Evolutionary conservation across 2,888 invertebrate species (phyloP).

Genomic region (Trissoscelio sp.): DNA sequence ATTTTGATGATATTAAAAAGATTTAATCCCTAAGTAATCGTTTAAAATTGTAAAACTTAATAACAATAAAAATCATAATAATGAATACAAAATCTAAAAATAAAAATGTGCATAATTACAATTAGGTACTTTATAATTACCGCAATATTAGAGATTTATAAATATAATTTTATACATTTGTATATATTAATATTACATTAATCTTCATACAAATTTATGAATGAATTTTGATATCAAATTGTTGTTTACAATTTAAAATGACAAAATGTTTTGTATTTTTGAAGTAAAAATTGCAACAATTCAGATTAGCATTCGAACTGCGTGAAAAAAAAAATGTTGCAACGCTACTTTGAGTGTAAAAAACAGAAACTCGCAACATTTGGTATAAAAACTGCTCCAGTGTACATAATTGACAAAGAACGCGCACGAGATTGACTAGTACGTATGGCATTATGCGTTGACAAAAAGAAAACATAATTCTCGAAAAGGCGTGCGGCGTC

Average conservation of each 20-base stretch:
- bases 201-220: too few species aligned
- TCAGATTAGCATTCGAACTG: neutral
- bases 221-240: neutral
- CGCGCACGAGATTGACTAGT: conserved; percentile 56
- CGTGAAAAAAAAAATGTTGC: neutral
- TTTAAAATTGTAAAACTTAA: too few species aligned
- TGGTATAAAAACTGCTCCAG: conserved; percentile 4
- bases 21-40: too few species aligned
- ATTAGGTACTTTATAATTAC: too few species aligned
- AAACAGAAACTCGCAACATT: conserved; percentile 13
- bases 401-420: conserved; percentile 47
- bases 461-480: conserved; percentile 1
- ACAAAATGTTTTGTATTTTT: neutral
- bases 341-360: neutral
- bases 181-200: too few species aligned
- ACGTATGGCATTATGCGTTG: conserved; percentile 12
- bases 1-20: too few species aligned
- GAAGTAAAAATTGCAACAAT: neutral
- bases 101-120: too few species aligned
- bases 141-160: too few species aligned
- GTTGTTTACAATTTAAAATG: neutral
- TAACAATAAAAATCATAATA: too few species aligned
- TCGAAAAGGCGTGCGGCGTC: conserved; percentile 25
- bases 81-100: too few species aligned
- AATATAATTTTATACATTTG: too few species aligned